Base-by-base conservation (phyloP, 1,140 invertebrate species). In the Nilaparvata lugens region DNA sequence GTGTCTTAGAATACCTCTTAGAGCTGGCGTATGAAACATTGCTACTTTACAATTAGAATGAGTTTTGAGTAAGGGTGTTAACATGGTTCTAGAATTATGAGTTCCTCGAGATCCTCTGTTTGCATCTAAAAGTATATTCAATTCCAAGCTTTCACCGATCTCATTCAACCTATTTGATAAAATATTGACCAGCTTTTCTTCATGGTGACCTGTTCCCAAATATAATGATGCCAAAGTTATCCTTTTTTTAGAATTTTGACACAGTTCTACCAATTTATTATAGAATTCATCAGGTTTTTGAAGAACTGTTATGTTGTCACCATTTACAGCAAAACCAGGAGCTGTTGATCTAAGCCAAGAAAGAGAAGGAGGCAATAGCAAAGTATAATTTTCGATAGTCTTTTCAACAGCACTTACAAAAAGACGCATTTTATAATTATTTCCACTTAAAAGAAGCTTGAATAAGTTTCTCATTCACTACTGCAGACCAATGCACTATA, bases 201-300 rank as follows among this genome's bases (percentile, higher is more conserved):
- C 96, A 61, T 96, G 73, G 25, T 80, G 70, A 1, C 95, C 95
- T 61, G 85, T 96, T 45, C 97, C 97, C 40, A 98, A 76, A 73
- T 99, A 99, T 5, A 99, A 75, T 52, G 95, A 97, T 2, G 94
- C 88, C 52, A 98, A 73, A 0, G 87, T 85, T 68, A 99, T 90
- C 68, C 96, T 81, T 55, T 78, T 76, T 63, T 83, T 83, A 2
- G 94, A 89, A 62, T 72, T 76, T 65, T 74, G 73, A 66, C 87
- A 85, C 72, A 85, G 84, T 40, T 85, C 74, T 68, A 93, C 69
- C 14, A 95, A 68, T 2, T 79, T 84, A 14, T 83, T 73, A 69
- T 93, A 93, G 72, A 93, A 94, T 57, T 81, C 78, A 40, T 76
- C 72, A 3, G 91, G 91, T 66, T 88, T 83, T 24, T 81, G 77